These are phyloP conservation scores for Zygothrica quintamaculata DNA, from an alignment of 2,888 invertebrate genomes.

Conservation along the genomic window DNA sequence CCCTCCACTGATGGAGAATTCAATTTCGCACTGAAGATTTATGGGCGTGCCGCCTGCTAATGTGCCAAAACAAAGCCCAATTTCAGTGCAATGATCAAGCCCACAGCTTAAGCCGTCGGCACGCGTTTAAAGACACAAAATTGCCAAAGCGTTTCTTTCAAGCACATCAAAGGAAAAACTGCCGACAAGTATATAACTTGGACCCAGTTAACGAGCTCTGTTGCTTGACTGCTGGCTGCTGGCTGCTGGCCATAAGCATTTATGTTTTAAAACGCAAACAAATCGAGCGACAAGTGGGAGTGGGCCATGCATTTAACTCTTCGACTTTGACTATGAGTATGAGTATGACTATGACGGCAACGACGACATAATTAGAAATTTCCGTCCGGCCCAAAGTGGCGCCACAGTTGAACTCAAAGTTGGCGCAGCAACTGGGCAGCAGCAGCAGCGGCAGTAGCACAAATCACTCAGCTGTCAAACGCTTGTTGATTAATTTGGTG, in stretches of 20 bases:
- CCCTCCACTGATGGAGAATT: slow-evolving; percentile 49
- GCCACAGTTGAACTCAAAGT: slow-evolving; percentile 58
- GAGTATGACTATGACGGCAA: slow-evolving; percentile 5
- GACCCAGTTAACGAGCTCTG: slow-evolving; percentile 55
- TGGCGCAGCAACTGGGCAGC: slow-evolving; percentile 25
- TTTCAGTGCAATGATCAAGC: slow-evolving; percentile 25
- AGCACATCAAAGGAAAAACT: slow-evolving; percentile 59
- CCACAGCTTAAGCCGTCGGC: slow-evolving; percentile 57
- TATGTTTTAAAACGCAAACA: slow-evolving; percentile 46
- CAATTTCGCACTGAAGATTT: slow-evolving; percentile 68
- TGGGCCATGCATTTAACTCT: slow-evolving; percentile 31
- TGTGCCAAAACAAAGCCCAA: slow-evolving; percentile 45
- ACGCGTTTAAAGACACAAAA: slow-evolving; percentile 66
- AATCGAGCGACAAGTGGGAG: slow-evolving; percentile 71
- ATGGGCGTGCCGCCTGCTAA: slow-evolving; percentile 61
- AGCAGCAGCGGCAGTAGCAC: slow-evolving; percentile 42
- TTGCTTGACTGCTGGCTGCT: too few relatives aligned
- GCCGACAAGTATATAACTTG: slow-evolving; percentile 49
- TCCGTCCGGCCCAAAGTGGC: slow-evolving; percentile 52
- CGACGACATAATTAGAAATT: slow-evolving; percentile 67
- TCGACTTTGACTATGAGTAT: slow-evolving; percentile 7
- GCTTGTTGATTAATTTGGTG: slow-evolving; percentile 77
- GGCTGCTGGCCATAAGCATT: slow-evolving; percentile 42
- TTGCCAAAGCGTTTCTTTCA: slow-evolving; percentile 10
- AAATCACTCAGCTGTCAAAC: slow-evolving; percentile 78